These are phyloP conservation scores for Dryadula phaetusa DNA, from an alignment of 2,888 invertebrate genomes.

Conservation along the genomic window DNA sequence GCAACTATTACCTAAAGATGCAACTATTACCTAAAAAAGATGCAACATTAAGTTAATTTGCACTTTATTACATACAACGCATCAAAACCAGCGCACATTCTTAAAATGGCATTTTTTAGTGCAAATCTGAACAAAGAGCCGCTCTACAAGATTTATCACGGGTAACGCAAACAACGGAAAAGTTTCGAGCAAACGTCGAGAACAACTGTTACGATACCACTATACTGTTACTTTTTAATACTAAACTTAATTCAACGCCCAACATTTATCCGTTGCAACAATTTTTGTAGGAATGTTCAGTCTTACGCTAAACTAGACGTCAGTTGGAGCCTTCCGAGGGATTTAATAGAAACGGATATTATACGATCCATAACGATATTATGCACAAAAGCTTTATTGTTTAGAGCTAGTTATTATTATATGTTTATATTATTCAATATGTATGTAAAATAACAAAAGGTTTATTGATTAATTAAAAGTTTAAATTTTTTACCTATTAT, in stretches of 20 bases:
- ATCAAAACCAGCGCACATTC: slow-evolving; percentile 36
- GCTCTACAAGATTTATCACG: slow-evolving; percentile 47
- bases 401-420: not conserved
- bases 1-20: no score
- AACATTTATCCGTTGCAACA: slow-evolving; percentile 7
- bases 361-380: not conserved
- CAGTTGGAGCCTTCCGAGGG: not conserved
- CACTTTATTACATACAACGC: slow-evolving; percentile 11
- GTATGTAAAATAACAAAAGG: no score
- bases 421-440: not conserved
- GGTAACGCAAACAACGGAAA: slow-evolving; percentile 44
- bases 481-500: no score
- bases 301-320: not conserved
- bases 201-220: slow-evolving; percentile 39
- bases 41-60: not conserved
- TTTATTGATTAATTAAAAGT: no score
- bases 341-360: not conserved
- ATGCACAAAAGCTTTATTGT: not conserved
- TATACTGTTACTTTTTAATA: slow-evolving; percentile 33
- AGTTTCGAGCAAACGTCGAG: slow-evolving; percentile 44
- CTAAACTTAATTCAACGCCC: slow-evolving; percentile 28
- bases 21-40: not conserved
- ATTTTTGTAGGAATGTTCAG: slow-evolving; percentile 6
- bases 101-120: slow-evolving; percentile 40
- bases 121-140: slow-evolving; percentile 45